A percentile compares a stretch with the other conserved stretches of the same genome.
Conservation (phyloP, 2,113 vertebrate species). For the Petaurus breviceps region DNA sequence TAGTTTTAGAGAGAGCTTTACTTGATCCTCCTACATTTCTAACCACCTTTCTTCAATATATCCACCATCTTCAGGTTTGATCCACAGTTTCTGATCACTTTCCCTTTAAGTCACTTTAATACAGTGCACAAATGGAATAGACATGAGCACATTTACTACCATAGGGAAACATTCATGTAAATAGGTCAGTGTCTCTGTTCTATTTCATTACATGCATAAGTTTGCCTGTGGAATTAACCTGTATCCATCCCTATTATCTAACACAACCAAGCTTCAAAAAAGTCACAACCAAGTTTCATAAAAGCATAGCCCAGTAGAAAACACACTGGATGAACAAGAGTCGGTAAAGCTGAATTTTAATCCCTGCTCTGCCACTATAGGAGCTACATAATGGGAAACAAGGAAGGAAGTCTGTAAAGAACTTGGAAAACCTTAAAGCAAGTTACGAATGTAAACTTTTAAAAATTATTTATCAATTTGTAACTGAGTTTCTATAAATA, state of each 20-base stretch:
- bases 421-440: not conserved
- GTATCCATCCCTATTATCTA: not conserved
- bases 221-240: not conserved
- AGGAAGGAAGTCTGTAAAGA: not conserved
- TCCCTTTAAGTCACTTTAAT: not conserved
- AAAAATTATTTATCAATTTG: not conserved
- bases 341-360: not conserved
- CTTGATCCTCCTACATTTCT: not conserved
- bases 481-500: not conserved
- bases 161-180: not conserved
- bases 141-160: not conserved
- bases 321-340: not conserved
- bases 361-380: not conserved
- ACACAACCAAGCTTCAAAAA: not conserved
- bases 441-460: not conserved
- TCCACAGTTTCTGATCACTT: not conserved
- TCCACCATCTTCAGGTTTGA: not conserved
- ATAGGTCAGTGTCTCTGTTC: not conserved
- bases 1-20: not conserved
- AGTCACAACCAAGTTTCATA: not conserved
- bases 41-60: not conserved
- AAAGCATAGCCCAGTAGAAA: not conserved
- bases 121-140: not conserved
- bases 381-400: not conserved
- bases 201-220: not conserved